A percentile compares a stretch with the other conserved stretches of the same genome.
Conservation (phyloP, 2,888 invertebrate species). For the Zonitis immaculata region DNA sequence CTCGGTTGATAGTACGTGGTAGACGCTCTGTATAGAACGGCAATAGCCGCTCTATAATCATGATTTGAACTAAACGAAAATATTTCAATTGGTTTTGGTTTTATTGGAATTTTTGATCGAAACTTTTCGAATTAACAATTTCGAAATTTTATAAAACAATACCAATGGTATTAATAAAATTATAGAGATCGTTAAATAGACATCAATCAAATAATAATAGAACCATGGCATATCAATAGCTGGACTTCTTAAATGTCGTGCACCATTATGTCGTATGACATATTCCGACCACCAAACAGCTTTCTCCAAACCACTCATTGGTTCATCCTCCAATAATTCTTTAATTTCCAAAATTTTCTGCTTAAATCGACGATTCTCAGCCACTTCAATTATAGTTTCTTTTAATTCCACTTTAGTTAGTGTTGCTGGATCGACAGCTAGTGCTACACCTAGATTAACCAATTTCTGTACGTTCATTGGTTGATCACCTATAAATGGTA, state of each 20-base stretch:
- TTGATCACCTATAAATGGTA: constrained; percentile 19
- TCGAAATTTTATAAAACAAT: constrained; percentile 1
- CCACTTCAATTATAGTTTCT: constrained; percentile 6
- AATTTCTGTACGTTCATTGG: constrained; percentile 13
- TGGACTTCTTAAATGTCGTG: constrained; percentile 21
- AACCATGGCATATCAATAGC: constrained; percentile 21
- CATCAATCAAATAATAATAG: constrained; percentile 23
- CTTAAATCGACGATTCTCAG: constrained; percentile 13
- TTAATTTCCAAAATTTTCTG: constrained; percentile 14
- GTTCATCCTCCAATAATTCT: constrained; percentile 20
- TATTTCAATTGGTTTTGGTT: too few relatives aligned
- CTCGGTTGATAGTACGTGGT: too few relatives aligned
- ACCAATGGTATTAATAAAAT: not conserved
- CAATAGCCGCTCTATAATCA: too few relatives aligned
- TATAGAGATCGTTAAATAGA: constrained; percentile 4
- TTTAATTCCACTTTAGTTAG: constrained; percentile 6
- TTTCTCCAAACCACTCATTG: constrained; percentile 20
- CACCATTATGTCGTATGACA: constrained; percentile 24
- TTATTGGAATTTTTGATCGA: too few relatives aligned
- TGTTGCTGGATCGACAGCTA: not conserved
- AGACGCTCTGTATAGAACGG: too few relatives aligned
- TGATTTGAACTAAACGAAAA: too few relatives aligned
- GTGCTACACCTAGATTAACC: constrained; percentile 3
- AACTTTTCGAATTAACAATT: constrained; percentile 22
- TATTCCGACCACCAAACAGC: constrained; percentile 26